Base-by-base conservation (phyloP, 53 echinoderm and acorn worm species). In the Mesocentrotus franciscanus region DNA sequence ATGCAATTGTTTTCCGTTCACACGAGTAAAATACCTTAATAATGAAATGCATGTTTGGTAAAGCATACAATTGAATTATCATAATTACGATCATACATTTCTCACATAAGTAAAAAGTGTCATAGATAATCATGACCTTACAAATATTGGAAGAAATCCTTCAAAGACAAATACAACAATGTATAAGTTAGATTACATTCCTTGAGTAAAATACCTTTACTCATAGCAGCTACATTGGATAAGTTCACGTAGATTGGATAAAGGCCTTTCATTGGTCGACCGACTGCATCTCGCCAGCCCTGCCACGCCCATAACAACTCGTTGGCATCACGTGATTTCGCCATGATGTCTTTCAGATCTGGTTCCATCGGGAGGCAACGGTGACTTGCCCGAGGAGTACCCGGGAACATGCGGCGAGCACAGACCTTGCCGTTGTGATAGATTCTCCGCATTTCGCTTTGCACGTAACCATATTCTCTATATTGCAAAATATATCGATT, bases 281-380 rank as follows among this genome's bases (percentile, higher is more conserved):
- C 97, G 2, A 97, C 97, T 30, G 62, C 92, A 92, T 97, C 96
- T 10, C 96, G 94, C 97, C 97, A 97, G 7, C 97, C 95, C 74
- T 96, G 95, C 97, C 97, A 97, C 10, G 97, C 97, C 97, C 97
- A 96, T 18, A 97, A 81, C 24, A 97, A 72, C 39, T 96, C 95
- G 17, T 95, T 91, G 78, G 96, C 95, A 74, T 97, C 95, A 10
- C 95, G 85, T 1, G 97, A 96, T 1, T 57, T 83, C 1, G 97
- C 94, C 92, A 97, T 94, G 8, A 97, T 4, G 32, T 97, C 75
- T 29, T 96, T 94, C 10, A 97, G 84, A 30, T 95, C 97, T 12
- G 97, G 97, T 49, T 97, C 97, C 26, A 97, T 58, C 0, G 89
- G n/a, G 42, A 97, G 92, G 62, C 97, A 97, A 22, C 60, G 33